phyloP scores from a whole-genome alignment of 64 coral and sea anemone species.

The Cladopsammia gracilis region DNA sequence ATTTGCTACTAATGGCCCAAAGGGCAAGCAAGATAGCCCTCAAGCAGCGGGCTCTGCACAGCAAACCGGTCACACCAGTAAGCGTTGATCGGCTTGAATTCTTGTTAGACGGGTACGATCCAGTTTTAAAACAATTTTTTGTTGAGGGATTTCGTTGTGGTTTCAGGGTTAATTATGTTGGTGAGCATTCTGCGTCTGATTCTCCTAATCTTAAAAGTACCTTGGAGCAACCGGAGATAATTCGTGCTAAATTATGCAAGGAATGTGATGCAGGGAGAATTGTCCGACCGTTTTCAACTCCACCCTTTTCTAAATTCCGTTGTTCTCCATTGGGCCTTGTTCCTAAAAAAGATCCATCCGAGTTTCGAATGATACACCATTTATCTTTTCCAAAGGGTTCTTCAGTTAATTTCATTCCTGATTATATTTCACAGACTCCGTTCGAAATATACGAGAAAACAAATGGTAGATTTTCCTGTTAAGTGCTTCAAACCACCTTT shows the following conservation, averaged over 20 bases:
- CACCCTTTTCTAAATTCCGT: not conserved
- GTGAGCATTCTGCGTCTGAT: not conserved
- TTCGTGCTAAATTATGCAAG: not conserved
- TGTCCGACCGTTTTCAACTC: not conserved
- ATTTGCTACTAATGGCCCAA: not conserved
- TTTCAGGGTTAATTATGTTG: slow-evolving; percentile 5
- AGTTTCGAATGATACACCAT: not conserved
- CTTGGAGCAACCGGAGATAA: not conserved
- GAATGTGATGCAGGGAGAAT: not conserved
- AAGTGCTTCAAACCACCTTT: too few species aligned
- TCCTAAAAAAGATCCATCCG: not conserved
- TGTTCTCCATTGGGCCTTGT: not conserved
- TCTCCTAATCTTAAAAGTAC: not conserved
- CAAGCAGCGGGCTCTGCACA: not conserved
- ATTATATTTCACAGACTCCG: too few species aligned
- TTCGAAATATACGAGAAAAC: too few species aligned
- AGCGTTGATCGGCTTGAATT: not conserved
- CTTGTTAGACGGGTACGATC: not conserved
- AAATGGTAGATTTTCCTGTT: too few species aligned
- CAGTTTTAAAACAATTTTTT: slow-evolving; percentile 4
- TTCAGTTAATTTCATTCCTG: slow-evolving; percentile 14
- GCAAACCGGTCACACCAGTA: slow-evolving; percentile 6
- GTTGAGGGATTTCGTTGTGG: slow-evolving; percentile 6
- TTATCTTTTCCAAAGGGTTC: slow-evolving; percentile 27
- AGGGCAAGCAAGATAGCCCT: not conserved